Evolutionary conservation across 2,888 invertebrate genomes (phyloP), one percentile per base, ranked within the genome.

Genomic region (Hofmannophila pseudospretella): DNA sequence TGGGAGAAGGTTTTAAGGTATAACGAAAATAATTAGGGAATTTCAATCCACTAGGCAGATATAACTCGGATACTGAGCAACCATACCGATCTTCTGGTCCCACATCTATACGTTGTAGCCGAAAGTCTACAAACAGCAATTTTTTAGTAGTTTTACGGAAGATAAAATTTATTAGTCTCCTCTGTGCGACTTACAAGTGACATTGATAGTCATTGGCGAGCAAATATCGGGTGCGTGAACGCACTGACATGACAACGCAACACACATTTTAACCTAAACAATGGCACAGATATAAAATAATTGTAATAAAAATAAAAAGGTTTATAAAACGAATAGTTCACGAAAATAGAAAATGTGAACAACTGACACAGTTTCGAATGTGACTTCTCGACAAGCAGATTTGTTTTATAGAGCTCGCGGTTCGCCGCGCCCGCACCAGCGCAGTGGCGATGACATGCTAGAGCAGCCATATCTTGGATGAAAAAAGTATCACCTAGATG

Each of bases 341-440:
- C 60, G 61, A 64, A 70, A 67, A 68, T 69, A 72, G 62, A 67
- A 50, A 64, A 65, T 67, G 64, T 51, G 64, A 70, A 68, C 64
- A 70, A 65, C 67, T 75, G 76, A 73, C 75, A 78, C 70, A 76
- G 61, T 61, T 74, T 62, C 54, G 44, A 39, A 44, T 44, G 50
- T 38, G 47, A 53, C 48, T 63, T 49, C 48, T 41, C 16, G 13
- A 29, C 44, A 54, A 47, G 41, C 44, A 54, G 52, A 68, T 68
- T 60, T 49, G 55, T 62, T 64, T 61, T 63, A 67, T 67, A 58
- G 52, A 38, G 48, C n/a, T n/a, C n/a, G n/a, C n/a, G n/a, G n/a
- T n/a, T n/a, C n/a, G n/a, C n/a, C n/a, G n/a, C n/a, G n/a, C n/a
- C n/a, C n/a, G n/a, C n/a, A n/a, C n/a, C n/a, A n/a, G n/a, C n/a